Percentiles rank a stretch among this genome's conserved stretches.
phyloP scores from a whole-genome alignment of 2,888 invertebrate species.

The Drosophila borborema region DNA sequence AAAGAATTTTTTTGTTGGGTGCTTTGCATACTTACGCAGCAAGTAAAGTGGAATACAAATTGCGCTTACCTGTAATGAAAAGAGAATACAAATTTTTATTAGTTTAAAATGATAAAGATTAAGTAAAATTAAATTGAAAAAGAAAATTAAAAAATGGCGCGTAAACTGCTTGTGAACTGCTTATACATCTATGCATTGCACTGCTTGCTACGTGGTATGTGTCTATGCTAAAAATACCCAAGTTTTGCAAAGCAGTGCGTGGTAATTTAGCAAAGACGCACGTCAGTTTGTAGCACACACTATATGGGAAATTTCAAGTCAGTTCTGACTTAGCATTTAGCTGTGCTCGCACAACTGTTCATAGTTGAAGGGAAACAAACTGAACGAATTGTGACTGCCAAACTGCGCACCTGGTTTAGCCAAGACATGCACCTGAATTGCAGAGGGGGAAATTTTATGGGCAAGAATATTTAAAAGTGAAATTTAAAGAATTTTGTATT shows the following conservation, averaged over 20 bases:
- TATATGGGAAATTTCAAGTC: neutral
- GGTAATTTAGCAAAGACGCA: neutral
- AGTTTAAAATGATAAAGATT: neutral
- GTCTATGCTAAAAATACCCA: slow-evolving; percentile 9
- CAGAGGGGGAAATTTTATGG: neutral
- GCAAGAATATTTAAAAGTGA: neutral
- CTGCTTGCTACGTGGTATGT: neutral
- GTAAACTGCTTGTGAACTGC: slow-evolving; percentile 13
- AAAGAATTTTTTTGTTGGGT: slow-evolving; percentile 2
- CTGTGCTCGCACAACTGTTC: neutral
- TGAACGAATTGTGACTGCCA: neutral
- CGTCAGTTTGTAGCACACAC: neutral
- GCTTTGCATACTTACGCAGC: slow-evolving; percentile 50
- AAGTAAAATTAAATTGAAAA: neutral
- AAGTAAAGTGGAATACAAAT: neutral
- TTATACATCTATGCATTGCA: neutral
- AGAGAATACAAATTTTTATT: slow-evolving; percentile 3
- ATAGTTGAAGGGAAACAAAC: neutral
- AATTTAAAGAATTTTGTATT: neutral
- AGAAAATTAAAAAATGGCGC: neutral
- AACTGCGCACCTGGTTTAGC: neutral
- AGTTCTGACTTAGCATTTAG: no score
- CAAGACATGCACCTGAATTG: slow-evolving; percentile 17
- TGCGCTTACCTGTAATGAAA: slow-evolving; percentile 63
- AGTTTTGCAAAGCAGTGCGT: rapidly evolving